These are phyloP conservation scores for Montipora capricornis DNA, from an alignment of 64 coral and sea anemone species.

Conservation along the genomic window DNA sequence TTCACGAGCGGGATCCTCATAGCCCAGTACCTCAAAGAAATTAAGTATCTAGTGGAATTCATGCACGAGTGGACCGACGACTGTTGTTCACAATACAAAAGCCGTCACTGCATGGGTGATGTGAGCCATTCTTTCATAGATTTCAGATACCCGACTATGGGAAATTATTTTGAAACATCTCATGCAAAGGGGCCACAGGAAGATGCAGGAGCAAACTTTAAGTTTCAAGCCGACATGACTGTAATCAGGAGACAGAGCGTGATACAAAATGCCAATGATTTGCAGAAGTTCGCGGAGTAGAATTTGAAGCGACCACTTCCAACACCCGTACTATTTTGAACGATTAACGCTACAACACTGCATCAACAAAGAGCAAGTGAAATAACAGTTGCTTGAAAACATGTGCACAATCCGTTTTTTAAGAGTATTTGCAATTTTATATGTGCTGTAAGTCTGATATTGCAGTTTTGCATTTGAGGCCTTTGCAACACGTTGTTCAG, in stretches of 20 bases:
- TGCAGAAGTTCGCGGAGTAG: not conserved
- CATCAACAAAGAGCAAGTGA: no score
- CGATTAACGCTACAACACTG: no score
- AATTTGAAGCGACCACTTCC: no score
- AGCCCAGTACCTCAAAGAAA: not conserved
- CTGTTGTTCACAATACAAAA: slow-evolving; percentile 48
- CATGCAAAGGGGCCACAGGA: slow-evolving; percentile 36
- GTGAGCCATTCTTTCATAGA: not conserved
- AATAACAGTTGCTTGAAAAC: no score
- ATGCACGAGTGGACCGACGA: slow-evolving; percentile 45
- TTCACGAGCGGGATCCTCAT: not conserved
- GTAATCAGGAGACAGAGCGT: slow-evolving; percentile 2
- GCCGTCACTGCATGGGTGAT: slow-evolving; percentile 36
- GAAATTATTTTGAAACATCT: slow-evolving; percentile 61
- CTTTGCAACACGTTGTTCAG: no score
- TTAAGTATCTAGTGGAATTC: not conserved
- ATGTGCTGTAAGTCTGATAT: no score
- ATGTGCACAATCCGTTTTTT: no score
- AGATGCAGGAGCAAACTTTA: slow-evolving; percentile 39
- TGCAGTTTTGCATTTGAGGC: no score
- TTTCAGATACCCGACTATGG: slow-evolving; percentile 17
- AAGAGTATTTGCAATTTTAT: no score
- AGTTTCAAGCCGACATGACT: slow-evolving; percentile 33
- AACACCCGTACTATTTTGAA: no score
- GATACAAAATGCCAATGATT: slow-evolving; percentile 43